A percentile compares a stretch with the other conserved stretches of the same genome.
Conservation (phyloP, 2,888 invertebrate genomes). For the Trilocha varians region DNA sequence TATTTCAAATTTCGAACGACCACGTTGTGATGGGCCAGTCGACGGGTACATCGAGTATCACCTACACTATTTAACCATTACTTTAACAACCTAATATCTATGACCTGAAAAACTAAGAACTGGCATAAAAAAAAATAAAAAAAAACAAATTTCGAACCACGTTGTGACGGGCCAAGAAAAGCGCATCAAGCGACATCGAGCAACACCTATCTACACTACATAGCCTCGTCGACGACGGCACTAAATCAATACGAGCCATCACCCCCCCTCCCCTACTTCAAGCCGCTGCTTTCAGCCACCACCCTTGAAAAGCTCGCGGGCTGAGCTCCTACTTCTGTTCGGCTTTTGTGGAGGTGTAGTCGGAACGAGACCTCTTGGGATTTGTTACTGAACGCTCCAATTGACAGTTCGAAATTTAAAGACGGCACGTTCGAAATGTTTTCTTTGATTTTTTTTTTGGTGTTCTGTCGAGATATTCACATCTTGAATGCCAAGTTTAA, state of each 20-base stretch:
- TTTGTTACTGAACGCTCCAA: slow-evolving; percentile 54
- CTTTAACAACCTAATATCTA: too few relatives aligned
- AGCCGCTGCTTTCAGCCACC: slow-evolving; percentile 64
- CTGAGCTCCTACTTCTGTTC: slow-evolving; percentile 74
- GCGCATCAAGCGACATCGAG: slow-evolving; percentile 66
- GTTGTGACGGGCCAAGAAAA: slow-evolving; percentile 39
- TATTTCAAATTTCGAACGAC: too few relatives aligned
- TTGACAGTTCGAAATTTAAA: slow-evolving; percentile 63
- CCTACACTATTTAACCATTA: too few relatives aligned
- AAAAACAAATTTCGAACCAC: neutral
- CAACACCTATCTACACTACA: slow-evolving; percentile 63
- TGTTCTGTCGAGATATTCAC: too few relatives aligned
- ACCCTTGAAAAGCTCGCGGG: slow-evolving; percentile 73
- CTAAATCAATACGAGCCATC: slow-evolving; percentile 75
- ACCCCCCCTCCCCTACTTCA: slow-evolving; percentile 51
- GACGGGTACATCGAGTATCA: too few relatives aligned
- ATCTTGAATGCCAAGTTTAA: too few relatives aligned
- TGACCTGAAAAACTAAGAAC: too few relatives aligned
- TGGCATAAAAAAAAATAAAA: neutral
- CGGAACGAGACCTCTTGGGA: slow-evolving; percentile 66
- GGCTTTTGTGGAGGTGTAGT: slow-evolving; percentile 70
- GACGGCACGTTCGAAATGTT: slow-evolving; percentile 36
- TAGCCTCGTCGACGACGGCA: slow-evolving; percentile 73
- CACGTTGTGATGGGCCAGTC: too few relatives aligned
- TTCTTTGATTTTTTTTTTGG: too few relatives aligned